phyloP scores from a whole-genome alignment of 1,140 invertebrate species.

The Hestina assimilis region DNA sequence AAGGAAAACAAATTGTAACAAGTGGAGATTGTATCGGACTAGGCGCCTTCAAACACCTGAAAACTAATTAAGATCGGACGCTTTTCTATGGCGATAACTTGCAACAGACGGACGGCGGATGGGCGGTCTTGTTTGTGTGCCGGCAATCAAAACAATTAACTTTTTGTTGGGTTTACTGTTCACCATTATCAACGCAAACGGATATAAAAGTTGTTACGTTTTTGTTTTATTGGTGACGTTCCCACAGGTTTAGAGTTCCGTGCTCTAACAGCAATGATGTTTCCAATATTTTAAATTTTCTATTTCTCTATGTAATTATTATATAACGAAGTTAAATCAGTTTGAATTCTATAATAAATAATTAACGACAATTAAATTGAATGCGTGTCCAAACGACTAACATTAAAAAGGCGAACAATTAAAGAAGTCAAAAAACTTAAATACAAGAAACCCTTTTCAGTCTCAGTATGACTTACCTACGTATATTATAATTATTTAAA shows the following conservation, averaged over 20 bases:
- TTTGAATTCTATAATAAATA: no score
- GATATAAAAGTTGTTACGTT: slow-evolving; percentile 37
- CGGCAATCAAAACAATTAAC: slow-evolving; percentile 77
- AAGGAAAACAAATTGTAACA: slow-evolving; percentile 76
- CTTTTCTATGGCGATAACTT: slow-evolving; percentile 75
- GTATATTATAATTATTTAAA: no score
- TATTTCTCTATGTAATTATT: no score
- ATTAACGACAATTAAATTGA: no score
- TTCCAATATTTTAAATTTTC: no score
- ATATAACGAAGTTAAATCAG: no score
- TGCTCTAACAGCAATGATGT: no score
- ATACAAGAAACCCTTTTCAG: neutral
- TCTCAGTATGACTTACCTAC: neutral
- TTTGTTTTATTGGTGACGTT: slow-evolving; percentile 38
- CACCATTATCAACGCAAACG: slow-evolving; percentile 58
- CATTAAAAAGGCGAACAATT: no score
- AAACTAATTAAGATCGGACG: slow-evolving; percentile 78
- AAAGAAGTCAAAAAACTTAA: no score
- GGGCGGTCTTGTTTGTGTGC: slow-evolving; percentile 61
- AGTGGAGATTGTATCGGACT: slow-evolving; percentile 69
- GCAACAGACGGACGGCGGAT: slow-evolving; percentile 49
- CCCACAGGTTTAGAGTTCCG: slow-evolving; percentile 5
- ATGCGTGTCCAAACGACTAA: no score
- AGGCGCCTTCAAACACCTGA: slow-evolving; percentile 75
- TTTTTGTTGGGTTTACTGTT: slow-evolving; percentile 64